Base-by-base conservation (phyloP, 2,888 invertebrate genomes). In the Embidobia sp. region DNA sequence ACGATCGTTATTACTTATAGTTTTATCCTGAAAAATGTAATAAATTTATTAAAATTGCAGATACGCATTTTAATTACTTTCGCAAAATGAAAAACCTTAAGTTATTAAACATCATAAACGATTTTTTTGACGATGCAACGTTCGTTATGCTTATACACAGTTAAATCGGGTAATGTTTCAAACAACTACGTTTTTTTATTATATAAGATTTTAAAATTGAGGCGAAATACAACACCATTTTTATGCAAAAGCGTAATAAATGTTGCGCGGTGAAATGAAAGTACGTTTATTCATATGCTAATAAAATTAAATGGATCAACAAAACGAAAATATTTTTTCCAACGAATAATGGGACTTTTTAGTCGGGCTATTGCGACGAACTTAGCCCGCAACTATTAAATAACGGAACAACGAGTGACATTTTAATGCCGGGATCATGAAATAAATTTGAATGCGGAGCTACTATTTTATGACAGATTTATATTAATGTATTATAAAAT, bases 401-500 rank as follows among this genome's bases (percentile, higher is more conserved):
- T 69, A 63, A 59, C 37, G 59, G 22, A 66, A 74, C 51, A 63
- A 48, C 61, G 67, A 53, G 53, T 46, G 55, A 63, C 63, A 48
- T 63, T 76, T 76, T 63, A 76, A 64, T 44, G 63, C 29, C 35
- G 29, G 16, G 16, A 40, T 69, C 69, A 51, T 69, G 63, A 63
- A 69, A 76, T 76, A 69, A 69, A 69, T 69, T 76, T 76, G 57
- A 69, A 69, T 76, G 55, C 18, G 48, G 33, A 49, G 44, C 57
- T 57, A 66, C 66, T 55, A 63, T 69, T 76, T 76, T 63, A 76
- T 49, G 69, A 76, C 63, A 63, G 75, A 76, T 76, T 69, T 63
- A 63, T 76, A 76, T 76, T 69, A 57, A 63, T 57, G 69, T 64
- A 76, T 63, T 76, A 76, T 76, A 76, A 76, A 76, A 69, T 64